These are phyloP conservation scores for Ichneumoninae sp. DNA, from an alignment of 2,888 invertebrate genomes.

Conservation along the genomic window DNA sequence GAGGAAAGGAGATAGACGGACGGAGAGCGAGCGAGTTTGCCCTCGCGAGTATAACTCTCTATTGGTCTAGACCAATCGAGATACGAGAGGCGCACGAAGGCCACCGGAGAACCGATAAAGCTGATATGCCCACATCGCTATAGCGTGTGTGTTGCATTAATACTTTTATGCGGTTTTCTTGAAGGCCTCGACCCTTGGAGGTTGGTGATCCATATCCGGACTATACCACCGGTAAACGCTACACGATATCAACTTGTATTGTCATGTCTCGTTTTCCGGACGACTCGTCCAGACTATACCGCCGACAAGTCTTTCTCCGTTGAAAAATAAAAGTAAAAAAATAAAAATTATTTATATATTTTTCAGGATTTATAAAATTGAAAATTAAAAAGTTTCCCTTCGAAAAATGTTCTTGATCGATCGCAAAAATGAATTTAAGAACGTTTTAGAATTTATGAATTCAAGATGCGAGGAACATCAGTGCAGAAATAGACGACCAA, in stretches of 20 bases:
- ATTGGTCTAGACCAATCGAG: conserved; percentile 69
- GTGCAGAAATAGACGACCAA: too few relatives aligned
- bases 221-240: conserved; percentile 1
- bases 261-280: neutral
- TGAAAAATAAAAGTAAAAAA: neutral
- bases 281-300: neutral
- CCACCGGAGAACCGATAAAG: conserved; percentile 64
- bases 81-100: conserved; percentile 65
- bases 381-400: too few relatives aligned
- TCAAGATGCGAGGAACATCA: too few relatives aligned
- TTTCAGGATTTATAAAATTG: neutral
- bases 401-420: too few relatives aligned
- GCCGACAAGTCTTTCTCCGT: neutral
- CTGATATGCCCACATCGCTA: conserved; percentile 55
- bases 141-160: conserved; percentile 11
- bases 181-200: conserved; percentile 57
- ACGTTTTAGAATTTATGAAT: too few relatives aligned
- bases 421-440: too few relatives aligned
- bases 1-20: conserved; percentile 62
- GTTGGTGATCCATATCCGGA: conserved; percentile 43
- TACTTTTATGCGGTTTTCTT: conserved; percentile 58
- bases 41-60: conserved; percentile 62
- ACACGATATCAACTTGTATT: conserved; percentile 4
- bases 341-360: neutral
- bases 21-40: conserved; percentile 46